phyloP scores from a whole-genome alignment of 2,797 vertebrate genomes.

The Malurus leucopterus region DNA sequence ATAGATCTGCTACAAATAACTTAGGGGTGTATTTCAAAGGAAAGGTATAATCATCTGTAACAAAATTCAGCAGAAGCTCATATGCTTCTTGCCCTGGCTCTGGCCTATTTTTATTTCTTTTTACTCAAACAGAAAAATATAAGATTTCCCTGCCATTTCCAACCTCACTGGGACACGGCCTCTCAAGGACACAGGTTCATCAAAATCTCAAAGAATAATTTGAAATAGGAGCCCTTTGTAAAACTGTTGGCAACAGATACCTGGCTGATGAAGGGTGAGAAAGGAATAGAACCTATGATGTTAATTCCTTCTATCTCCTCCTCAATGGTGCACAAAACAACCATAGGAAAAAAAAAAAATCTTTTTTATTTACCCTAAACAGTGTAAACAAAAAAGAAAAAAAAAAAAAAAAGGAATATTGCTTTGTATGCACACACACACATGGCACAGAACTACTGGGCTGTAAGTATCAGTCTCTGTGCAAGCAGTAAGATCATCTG shows the following conservation, averaged over 20 bases:
- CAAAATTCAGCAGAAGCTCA: background rate
- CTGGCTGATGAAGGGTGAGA: background rate
- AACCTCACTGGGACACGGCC: background rate
- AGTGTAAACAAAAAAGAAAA: background rate
- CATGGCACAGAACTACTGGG: background rate
- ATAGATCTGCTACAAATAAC: constrained; percentile 27
- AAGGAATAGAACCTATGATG: background rate
- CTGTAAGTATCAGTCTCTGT: background rate
- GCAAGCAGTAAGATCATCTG: background rate
- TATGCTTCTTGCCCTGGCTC: background rate
- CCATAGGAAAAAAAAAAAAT: background rate
- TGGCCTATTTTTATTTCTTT: background rate
- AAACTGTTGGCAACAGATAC: background rate
- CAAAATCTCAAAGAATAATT: background rate
- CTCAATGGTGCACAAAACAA: background rate
- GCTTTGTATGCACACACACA: background rate
- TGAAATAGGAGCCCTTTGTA: constrained; percentile 22
- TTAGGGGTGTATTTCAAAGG: background rate
- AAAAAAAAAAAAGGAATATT: background rate
- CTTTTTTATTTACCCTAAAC: background rate
- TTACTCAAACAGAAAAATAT: background rate
- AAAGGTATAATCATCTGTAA: constrained; percentile 7
- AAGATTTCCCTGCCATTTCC: background rate
- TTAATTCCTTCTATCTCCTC: background rate
- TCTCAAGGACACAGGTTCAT: background rate